A percentile compares a stretch with the other conserved stretches of the same genome.
Evolutionary conservation across 2,113 vertebrate species (phyloP).

Genomic region (Lycaon pictus): DNA sequence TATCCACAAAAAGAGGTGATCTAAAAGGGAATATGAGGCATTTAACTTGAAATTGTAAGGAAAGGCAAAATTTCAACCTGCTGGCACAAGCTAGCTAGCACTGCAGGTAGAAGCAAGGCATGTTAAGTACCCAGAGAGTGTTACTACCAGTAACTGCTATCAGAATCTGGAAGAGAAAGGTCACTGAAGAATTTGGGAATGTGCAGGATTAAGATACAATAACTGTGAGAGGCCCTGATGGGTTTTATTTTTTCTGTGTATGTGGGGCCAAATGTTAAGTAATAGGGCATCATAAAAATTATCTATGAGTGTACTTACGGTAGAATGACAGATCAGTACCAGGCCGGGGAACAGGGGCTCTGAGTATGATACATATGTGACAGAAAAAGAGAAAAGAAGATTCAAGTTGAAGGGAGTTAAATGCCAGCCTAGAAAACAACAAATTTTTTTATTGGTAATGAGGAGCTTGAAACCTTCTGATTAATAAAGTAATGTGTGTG

Average conservation of each 20-base stretch:
- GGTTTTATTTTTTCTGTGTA: not conserved
- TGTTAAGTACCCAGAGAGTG: not conserved
- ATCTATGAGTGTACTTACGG: not conserved
- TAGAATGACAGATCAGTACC: not conserved
- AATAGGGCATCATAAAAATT: not conserved
- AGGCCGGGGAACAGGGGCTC: not conserved
- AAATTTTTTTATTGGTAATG: not conserved
- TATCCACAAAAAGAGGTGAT: not conserved
- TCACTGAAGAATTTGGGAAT: not conserved
- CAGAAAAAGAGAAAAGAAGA: not conserved
- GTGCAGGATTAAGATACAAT: not conserved
- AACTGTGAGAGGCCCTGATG: not conserved
- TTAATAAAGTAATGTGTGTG: not conserved
- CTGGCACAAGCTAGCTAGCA: not conserved
- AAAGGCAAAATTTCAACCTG: slow-evolving; percentile 31
- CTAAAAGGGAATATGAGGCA: not conserved
- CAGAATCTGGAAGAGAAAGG: not conserved
- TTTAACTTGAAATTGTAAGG: not conserved
- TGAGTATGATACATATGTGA: not conserved
- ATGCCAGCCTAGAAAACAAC: not conserved
- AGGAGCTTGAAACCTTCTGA: not conserved
- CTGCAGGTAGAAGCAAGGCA: not conserved
- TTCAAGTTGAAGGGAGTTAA: not conserved
- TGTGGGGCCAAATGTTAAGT: slow-evolving; percentile 11
- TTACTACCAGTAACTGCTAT: not conserved